Base-by-base conservation (phyloP, 2,797 vertebrate species). In the Graptemys geographica region DNA sequence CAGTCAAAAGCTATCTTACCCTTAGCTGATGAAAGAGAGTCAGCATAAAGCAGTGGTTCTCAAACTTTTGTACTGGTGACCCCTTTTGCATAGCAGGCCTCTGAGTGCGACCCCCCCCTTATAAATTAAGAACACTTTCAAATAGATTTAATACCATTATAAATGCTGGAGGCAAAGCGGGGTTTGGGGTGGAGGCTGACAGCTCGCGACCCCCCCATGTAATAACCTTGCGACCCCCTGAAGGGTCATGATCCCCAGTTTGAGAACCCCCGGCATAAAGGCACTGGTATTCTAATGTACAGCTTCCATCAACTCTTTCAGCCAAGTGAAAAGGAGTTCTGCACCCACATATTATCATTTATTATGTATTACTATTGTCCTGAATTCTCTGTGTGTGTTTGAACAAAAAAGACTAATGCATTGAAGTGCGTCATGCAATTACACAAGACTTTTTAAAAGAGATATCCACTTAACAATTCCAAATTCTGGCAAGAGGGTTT, bases 281-380 rank as follows among this genome's bases (percentile, higher is more conserved):
- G 33, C 28, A 52, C 1, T 53, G 78, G 6, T 28, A 49, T 13
- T 0, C 0, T 44, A 88, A 25, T 4, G 37, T 33, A 79, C 72
- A 85, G 2, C 37, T 56, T 92, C 81, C 37, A 3, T 15, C 12
- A 56, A 27, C 65, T 56, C 62, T 52, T 3, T 3, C 5, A 3
- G 31, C 25, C 49, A 86, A 86, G 69, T 2, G 56, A 0, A 0
- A 81, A 76, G 65, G 11, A 44, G 83, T 0, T 0, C 25, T 53
- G 23, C n/a, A 69, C 18, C 23, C 33, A 69, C 31, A 31, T 25
- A 1, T 7, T 18, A n/a, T 33, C 2, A 0, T 37, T 37, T 72
- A 7, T 1, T 0, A 0, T 47, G 49, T 2, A 37, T 65, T 88
- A 18, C 23, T 44, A 6, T 33, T 10, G 11, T 86, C 27, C 31